These are phyloP conservation scores for Cylindroiulus punctatus DNA, from an alignment of 2,888 invertebrate genomes.

Conservation along the genomic window DNA sequence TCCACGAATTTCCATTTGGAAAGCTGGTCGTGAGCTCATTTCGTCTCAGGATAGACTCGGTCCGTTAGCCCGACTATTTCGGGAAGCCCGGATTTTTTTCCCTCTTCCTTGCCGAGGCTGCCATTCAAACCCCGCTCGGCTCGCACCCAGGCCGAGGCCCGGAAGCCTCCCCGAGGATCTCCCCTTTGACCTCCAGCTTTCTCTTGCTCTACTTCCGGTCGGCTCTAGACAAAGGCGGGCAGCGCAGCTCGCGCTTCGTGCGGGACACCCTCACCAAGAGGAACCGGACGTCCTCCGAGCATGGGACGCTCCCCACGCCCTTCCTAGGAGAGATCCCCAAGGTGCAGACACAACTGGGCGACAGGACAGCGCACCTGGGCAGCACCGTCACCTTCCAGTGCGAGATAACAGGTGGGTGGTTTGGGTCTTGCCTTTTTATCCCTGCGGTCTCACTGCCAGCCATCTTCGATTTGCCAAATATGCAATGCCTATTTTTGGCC, in stretches of 20 bases:
- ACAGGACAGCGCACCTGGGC: slow-evolving; percentile 59
- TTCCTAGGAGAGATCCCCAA: slow-evolving; percentile 52
- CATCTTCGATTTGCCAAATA: slow-evolving; percentile 19
- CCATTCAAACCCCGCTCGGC: slow-evolving; percentile 14
- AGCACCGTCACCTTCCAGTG: slow-evolving; percentile 77
- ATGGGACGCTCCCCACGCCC: not conserved
- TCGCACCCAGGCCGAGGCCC: not conserved
- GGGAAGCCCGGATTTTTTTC: slow-evolving; percentile 30
- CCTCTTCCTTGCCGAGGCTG: not conserved
- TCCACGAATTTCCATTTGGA: not conserved
- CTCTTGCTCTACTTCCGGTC: not conserved
- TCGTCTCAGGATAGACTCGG: slow-evolving; percentile 33
- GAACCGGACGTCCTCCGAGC: not conserved
- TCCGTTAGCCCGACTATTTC: slow-evolving; percentile 50
- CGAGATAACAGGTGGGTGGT: slow-evolving; percentile 74
- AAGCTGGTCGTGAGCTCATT: slow-evolving; percentile 23
- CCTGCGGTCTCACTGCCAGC: not conserved
- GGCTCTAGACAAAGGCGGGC: slow-evolving; percentile 51
- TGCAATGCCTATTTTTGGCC: not conserved
- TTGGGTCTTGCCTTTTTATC: not conserved
- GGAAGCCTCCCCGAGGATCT: not conserved
- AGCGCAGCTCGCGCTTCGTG: slow-evolving; percentile 50
- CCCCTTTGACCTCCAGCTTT: not conserved
- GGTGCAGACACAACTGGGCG: slow-evolving; percentile 56
- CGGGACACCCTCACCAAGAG: slow-evolving; percentile 51